phyloP scores from a whole-genome alignment of 2,888 invertebrate species.

The Stegophylla sp. region DNA sequence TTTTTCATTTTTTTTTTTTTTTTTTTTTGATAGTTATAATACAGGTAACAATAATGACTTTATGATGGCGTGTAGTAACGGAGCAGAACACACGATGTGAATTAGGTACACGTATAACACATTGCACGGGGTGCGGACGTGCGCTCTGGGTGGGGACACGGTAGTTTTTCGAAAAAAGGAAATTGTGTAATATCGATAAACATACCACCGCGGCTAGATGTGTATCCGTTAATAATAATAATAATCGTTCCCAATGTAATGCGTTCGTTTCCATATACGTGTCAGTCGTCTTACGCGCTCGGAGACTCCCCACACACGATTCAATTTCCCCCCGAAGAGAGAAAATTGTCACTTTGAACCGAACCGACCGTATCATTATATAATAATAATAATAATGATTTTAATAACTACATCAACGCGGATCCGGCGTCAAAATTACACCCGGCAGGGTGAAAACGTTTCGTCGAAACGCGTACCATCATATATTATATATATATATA shows the following conservation, averaged over 20 bases:
- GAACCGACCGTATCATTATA: constrained; percentile 1
- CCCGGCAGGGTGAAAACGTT: neutral
- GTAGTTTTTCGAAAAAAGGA: constrained; percentile 39
- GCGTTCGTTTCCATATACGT: too few species aligned
- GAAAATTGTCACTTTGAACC: neutral
- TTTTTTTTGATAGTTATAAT: too few species aligned
- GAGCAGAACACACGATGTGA: neutral
- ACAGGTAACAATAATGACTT: too few species aligned
- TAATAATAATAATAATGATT: too few species aligned
- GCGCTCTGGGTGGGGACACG: neutral
- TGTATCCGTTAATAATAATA: neutral
- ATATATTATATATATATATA: neutral
- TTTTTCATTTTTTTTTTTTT: too few species aligned
- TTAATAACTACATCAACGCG: neutral
- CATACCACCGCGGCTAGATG: too few species aligned
- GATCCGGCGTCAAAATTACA: neutral
- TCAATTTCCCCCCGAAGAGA: neutral
- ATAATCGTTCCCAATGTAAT: neutral
- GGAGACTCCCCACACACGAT: neutral
- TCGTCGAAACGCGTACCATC: neutral
- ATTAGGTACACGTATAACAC: neutral
- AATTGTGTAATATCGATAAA: constrained; percentile 1
- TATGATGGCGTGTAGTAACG: neutral
- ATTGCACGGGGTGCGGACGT: neutral
- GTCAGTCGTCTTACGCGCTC: too few species aligned